phyloP scores from a whole-genome alignment of 2,888 invertebrate genomes.

The Dryomyza anilis region DNA sequence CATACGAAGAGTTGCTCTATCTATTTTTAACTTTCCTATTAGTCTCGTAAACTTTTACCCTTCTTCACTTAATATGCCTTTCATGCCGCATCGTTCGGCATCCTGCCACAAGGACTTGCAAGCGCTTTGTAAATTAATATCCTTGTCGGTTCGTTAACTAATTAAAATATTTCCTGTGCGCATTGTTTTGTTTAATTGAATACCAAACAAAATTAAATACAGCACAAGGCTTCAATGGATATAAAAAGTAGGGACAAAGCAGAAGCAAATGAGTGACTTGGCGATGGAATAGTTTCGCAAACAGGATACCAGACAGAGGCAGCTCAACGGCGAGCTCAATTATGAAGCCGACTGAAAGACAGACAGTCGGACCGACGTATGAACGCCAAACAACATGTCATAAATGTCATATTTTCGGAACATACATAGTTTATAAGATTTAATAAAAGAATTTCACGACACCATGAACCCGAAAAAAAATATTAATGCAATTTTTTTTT shows the following conservation, averaged over 20 bases:
- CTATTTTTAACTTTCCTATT: too few species aligned
- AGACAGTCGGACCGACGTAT: background rate
- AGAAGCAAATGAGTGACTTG: background rate
- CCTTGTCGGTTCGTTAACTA: constrained; percentile 41
- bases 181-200: constrained; percentile 30
- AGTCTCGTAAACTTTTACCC: too few species aligned
- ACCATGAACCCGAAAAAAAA: background rate
- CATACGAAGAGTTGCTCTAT: too few species aligned
- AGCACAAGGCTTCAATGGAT: too few species aligned
- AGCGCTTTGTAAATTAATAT: constrained; percentile 37
- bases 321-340: background rate
- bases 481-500: background rate
- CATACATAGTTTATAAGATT: background rate
- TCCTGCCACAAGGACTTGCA: background rate
- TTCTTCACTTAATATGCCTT: background rate
- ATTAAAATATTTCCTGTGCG: constrained; percentile 39
- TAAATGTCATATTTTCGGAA: constrained; percentile 19
- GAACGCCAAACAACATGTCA: constrained; percentile 5
- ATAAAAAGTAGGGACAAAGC: background rate
- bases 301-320: background rate
- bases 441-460: background rate
- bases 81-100: background rate
- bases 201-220: background rate
- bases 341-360: background rate
- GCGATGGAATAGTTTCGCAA: background rate